phyloP scores from a whole-genome alignment of 2,113 vertebrate species.

The Psittacula cyanocephala region DNA sequence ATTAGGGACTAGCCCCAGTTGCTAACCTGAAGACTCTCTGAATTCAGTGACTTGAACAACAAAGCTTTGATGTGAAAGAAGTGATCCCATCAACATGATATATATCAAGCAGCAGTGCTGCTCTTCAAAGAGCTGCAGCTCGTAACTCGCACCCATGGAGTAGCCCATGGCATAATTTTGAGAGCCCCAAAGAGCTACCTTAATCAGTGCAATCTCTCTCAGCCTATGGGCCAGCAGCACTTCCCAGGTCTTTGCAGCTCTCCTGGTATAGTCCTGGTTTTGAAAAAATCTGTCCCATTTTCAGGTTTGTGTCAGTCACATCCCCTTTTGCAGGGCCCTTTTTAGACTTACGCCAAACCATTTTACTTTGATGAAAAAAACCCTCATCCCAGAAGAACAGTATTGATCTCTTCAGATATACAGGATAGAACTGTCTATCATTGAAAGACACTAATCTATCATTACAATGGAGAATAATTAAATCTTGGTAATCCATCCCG shows the following conservation, averaged over 20 bases:
- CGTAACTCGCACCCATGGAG: background rate
- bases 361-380: background rate
- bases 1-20: background rate
- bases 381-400: background rate
- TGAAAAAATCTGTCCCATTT: background rate
- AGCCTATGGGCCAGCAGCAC: background rate
- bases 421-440: background rate
- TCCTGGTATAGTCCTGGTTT: background rate
- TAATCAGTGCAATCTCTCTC: slow-evolving; percentile 2
- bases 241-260: background rate
- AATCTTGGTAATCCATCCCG: background rate
- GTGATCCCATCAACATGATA: background rate
- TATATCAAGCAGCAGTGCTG: background rate
- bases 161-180: background rate
- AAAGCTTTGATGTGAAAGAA: background rate
- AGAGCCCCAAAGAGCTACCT: background rate
- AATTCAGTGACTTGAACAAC: background rate
- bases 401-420: background rate
- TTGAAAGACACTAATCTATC: background rate
- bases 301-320: background rate
- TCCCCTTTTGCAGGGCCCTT: background rate
- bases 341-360: background rate
- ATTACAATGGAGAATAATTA: background rate
- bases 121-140: background rate
- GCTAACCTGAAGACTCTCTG: background rate